phyloP scores from a whole-genome alignment of 2,113 vertebrate genomes.

The Cebus imitator region DNA sequence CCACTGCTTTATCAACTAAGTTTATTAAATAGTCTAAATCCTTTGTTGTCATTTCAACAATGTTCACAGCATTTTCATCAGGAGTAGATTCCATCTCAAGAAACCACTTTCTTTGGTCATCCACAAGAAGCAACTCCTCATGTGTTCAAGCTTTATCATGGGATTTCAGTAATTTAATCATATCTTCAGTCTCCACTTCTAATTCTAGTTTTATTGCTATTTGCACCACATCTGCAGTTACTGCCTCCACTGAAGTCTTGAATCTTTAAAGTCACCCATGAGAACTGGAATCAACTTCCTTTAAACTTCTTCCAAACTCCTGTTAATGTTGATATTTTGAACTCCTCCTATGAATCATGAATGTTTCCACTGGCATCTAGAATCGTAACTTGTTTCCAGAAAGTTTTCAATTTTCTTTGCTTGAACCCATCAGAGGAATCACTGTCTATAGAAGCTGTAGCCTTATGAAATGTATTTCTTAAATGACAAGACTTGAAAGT shows the following conservation, averaged over 20 bases:
- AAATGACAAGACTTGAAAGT: neutral
- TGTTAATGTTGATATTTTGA: neutral
- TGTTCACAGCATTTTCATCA: neutral
- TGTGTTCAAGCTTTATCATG: neutral
- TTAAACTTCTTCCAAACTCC: neutral
- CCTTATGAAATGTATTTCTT: neutral
- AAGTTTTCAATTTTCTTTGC: neutral
- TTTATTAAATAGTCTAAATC: neutral
- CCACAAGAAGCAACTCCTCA: neutral
- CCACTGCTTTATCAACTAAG: neutral
- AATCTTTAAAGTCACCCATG: neutral
- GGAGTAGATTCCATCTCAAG: neutral
- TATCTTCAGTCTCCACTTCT: neutral
- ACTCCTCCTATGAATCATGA: neutral
- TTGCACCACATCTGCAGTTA: neutral
- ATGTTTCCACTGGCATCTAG: neutral
- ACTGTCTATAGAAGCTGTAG: neutral
- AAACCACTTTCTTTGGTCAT: neutral
- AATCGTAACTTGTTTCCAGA: neutral
- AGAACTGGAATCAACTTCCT: neutral
- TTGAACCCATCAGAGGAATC: neutral
- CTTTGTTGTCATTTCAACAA: neutral
- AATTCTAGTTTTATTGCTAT: neutral
- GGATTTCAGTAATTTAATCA: neutral
- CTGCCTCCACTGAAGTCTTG: neutral